These are phyloP conservation scores for Gymnoscopelus braueri DNA, from an alignment of 2,797 vertebrate genomes.

Conservation along the genomic window DNA sequence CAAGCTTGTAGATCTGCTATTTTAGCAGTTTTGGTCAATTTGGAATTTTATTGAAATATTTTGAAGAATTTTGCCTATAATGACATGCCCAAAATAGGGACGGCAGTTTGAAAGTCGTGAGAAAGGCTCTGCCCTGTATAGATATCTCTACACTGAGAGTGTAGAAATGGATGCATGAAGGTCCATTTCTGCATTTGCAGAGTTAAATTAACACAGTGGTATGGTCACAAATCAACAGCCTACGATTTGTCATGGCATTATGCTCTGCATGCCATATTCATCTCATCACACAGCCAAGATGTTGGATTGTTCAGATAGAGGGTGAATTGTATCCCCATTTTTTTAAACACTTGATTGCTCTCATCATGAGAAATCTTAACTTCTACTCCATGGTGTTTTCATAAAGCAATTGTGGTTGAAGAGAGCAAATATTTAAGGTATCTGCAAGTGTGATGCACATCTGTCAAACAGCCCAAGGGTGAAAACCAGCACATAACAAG, in stretches of 20 bases:
- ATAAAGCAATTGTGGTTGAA: conserved; percentile 77
- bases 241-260: background rate
- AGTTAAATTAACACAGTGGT: too few relatives aligned
- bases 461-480: conserved; percentile 84
- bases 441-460: conserved; percentile 84
- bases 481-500: conserved; percentile 84
- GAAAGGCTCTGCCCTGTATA: too few relatives aligned
- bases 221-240: background rate
- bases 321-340: conserved; percentile 46
- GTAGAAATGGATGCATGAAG: too few relatives aligned
- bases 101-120: too few relatives aligned
- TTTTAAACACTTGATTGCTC: conserved; percentile 49
- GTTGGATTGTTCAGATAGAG: conserved; percentile 43
- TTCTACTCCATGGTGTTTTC: conserved; percentile 69
- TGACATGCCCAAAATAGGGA: too few relatives aligned
- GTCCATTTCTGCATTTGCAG: too few relatives aligned
- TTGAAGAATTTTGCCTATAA: too few relatives aligned
- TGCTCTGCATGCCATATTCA: conserved; percentile 21
- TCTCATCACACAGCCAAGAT: conserved; percentile 34
- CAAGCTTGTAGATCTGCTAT: too few relatives aligned
- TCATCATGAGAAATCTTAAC: conserved; percentile 65
- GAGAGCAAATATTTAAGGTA: conserved; percentile 84
- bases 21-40: too few relatives aligned
- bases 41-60: too few relatives aligned
- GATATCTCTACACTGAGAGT: too few relatives aligned